Percentiles rank a stretch among this genome's conserved stretches.
phyloP scores from a whole-genome alignment of 2,797 vertebrate genomes.

The Cyclura pinguis region DNA sequence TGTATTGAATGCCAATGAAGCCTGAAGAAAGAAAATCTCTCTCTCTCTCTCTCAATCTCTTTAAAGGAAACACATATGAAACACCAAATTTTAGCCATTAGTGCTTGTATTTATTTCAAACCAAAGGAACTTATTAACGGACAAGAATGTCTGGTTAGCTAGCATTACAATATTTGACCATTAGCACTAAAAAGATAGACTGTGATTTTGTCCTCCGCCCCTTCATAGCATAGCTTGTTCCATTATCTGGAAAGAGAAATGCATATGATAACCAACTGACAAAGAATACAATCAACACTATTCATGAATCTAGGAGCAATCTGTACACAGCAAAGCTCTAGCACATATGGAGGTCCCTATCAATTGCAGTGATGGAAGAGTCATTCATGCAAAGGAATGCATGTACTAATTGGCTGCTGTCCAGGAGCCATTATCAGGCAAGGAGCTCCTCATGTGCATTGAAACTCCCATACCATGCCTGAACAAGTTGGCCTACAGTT shows the following conservation, averaged over 20 bases:
- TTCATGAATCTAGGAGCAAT: neutral
- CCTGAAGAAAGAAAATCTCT: constrained; percentile 76
- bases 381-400: neutral
- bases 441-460: neutral
- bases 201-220: constrained; percentile 26
- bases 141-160: constrained; percentile 83
- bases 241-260: constrained; percentile 50
- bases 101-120: constrained; percentile 83
- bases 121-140: constrained; percentile 81
- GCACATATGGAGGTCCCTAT: neutral
- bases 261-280: neutral
- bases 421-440: neutral
- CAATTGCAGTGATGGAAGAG: neutral
- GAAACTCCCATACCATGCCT: no score
- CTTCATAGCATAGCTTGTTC: constrained; percentile 50
- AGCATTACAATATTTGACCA: constrained; percentile 81
- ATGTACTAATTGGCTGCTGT: neutral
- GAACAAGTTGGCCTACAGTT: neutral
- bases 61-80: constrained; percentile 82
- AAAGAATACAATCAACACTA: neutral
- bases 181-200: constrained; percentile 76
- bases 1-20: constrained; percentile 85
- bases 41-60: neutral
- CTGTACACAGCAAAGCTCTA: neutral
- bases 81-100: constrained; percentile 84